Percentiles rank a stretch among this genome's conserved stretches.
These are phyloP conservation scores for Pagetopsis macropterus DNA, from an alignment of 2,797 vertebrate genomes.

Conservation along the genomic window DNA sequence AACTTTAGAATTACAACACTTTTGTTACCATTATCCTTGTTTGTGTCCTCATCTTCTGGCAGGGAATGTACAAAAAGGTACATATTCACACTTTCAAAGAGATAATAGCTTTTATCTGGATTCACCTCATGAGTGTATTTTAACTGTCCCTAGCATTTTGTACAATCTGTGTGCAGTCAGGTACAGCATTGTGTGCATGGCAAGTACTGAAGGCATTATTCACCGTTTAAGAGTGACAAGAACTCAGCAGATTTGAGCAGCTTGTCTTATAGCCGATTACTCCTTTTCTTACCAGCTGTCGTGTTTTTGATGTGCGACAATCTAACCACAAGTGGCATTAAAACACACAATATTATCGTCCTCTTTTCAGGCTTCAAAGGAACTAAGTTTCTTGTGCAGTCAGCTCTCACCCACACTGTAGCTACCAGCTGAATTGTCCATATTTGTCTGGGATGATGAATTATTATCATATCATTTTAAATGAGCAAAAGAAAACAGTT, in stretches of 20 bases:
- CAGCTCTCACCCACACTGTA: constrained; percentile 15
- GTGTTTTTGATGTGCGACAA: constrained; percentile 25
- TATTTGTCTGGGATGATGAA: constrained; percentile 58
- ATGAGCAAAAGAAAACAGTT: constrained; percentile 49
- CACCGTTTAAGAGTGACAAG: constrained; percentile 20
- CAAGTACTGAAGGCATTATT: constrained; percentile 4
- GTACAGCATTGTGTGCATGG: neutral
- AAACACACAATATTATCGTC: constrained; percentile 9
- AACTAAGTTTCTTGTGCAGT: constrained; percentile 28
- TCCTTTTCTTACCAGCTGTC: constrained; percentile 29
- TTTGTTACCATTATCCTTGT: neutral
- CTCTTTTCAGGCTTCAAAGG: constrained; percentile 35
- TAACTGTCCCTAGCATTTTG: neutral
- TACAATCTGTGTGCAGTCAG: constrained; percentile 9
- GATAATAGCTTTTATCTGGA: neutral
- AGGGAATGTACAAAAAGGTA: neutral
- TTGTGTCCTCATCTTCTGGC: neutral
- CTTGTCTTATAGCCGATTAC: constrained; percentile 12
- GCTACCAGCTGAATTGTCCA: constrained; percentile 34
- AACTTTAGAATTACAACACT: neutral
- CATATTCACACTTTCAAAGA: neutral
- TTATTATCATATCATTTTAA: constrained; percentile 68
- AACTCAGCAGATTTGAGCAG: constrained; percentile 1
- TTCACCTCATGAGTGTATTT: neutral
- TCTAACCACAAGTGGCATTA: constrained; percentile 9